Conservation (phyloP, 2,797 vertebrate genomes). For the Arremon aurantiirostris region DNA sequence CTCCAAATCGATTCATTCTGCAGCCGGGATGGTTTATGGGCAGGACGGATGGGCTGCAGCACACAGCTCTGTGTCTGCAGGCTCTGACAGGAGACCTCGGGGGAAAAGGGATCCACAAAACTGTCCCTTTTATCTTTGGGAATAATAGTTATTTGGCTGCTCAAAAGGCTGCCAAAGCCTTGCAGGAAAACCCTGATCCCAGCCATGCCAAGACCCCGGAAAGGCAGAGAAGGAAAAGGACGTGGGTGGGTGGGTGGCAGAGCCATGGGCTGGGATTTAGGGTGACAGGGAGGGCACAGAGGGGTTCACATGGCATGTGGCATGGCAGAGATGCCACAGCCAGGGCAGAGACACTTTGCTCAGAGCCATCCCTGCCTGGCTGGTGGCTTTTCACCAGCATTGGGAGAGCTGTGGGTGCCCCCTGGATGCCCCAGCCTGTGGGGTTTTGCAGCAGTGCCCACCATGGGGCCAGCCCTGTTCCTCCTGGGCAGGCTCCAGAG, state of each 20-base stretch:
- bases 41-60: neutral
- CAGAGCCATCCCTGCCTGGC: fast-evolving
- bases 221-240: neutral
- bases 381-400: fast-evolving
- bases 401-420: neutral
- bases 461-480: fast-evolving
- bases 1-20: constrained; percentile 34
- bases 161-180: neutral
- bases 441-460: fast-evolving
- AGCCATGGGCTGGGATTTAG: fast-evolving
- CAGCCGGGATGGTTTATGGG: neutral
- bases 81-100: neutral
- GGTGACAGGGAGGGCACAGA: neutral
- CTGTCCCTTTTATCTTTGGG: neutral
- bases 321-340: fast-evolving
- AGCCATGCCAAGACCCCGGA: neutral
- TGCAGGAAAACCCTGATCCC: neutral
- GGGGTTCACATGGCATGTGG: fast-evolving
- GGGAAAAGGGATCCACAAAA: neutral
- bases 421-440: fast-evolving
- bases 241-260: fast-evolving
- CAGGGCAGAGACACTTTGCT: neutral
- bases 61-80: neutral
- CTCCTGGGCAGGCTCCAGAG: neutral
- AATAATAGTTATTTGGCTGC: neutral